Base-by-base conservation (phyloP, 2,888 invertebrate genomes). In the Drosophila fulvimacula region DNA sequence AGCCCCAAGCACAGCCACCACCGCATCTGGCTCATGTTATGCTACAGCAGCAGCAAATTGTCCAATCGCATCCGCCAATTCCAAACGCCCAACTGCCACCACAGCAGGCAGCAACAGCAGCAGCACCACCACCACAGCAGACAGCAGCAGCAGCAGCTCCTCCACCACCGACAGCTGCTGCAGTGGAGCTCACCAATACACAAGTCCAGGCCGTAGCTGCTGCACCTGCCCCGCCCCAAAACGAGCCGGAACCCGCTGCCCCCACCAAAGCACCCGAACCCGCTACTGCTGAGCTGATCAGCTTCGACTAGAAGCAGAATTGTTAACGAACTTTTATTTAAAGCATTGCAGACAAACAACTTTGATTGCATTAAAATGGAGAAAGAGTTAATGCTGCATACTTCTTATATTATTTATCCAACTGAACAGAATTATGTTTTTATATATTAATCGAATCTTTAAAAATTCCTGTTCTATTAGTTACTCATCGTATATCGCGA, bases 201-300 rank as follows among this genome's bases (percentile, higher is more conserved):
- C 91, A 91, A 69, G 79, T 91, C 32, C 86, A 89, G 57, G 91
- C 91, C 1, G 74, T 91, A 34, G 85, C 88, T 32, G 88, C 91
- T n/a, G 90, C 89, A 19, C 90, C 90, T 17, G 87, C 83, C 65
- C 91, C 81, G 63, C 92, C 87, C 68, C 92, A 90, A 90, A 92
- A 79, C 59, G 89, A 84, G 27, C 92, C 91, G 3, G 91, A 91
- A 69, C 92, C 92, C 34, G 60, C 72, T n/a, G 58, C 44, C 5
- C 91, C 90, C 0, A 62, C 48, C 6, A 85, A 81, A 32, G 93
- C 93, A 49, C 76, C 91, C 21, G 94, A 94, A 74, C 93, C 94
- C 1, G 94, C 94, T 83, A 96, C 96, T 3, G 96, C 96, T 17
- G 97, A 97, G 92, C 93, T 97, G 39, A 97, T 97, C 77, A 95